A percentile compares a stretch with the other conserved stretches of the same genome.
These are phyloP conservation scores for Thoracochromis brauschi DNA, from an alignment of 2,113 vertebrate genomes.

Conservation along the genomic window DNA sequence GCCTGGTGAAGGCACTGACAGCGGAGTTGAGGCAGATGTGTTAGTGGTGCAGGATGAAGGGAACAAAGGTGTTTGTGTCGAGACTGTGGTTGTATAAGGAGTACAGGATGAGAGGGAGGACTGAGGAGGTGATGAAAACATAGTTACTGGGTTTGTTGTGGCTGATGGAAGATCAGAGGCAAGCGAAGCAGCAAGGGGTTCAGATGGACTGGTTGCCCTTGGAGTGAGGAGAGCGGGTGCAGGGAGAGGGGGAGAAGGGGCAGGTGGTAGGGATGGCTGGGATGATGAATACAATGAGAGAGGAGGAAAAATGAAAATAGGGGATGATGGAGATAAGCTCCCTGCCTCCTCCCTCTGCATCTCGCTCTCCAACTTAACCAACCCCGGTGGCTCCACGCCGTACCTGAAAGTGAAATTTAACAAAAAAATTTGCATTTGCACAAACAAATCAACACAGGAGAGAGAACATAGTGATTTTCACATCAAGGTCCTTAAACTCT, in stretches of 20 bases:
- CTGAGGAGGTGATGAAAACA: conserved; percentile 21
- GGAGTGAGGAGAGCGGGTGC: conserved; percentile 31
- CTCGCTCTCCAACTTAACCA: conserved; percentile 94
- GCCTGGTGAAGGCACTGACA: background rate
- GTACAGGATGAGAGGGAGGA: conserved; percentile 18
- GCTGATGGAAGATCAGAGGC: conserved; percentile 51
- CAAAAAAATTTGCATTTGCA: background rate
- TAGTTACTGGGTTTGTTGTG: conserved; percentile 21
- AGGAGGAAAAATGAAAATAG: conserved; percentile 39
- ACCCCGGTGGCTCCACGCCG: conserved; percentile 87
- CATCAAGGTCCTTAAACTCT: background rate
- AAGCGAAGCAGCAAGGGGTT: conserved; percentile 17
- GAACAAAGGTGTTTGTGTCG: conserved; percentile 60
- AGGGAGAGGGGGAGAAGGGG: background rate
- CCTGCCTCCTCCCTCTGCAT: conserved; percentile 88
- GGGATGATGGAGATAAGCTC: conserved; percentile 75
- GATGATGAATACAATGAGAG: conserved; percentile 30
- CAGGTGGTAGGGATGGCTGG: background rate
- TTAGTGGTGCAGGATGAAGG: conserved; percentile 5
- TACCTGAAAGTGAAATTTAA: conserved; percentile 70
- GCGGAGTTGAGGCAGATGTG: conserved; percentile 2
- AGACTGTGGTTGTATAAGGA: conserved; percentile 25
- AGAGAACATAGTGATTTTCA: background rate
- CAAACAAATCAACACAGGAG: background rate
- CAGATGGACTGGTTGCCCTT: conserved; percentile 9